phyloP scores from a whole-genome alignment of 2,797 vertebrate species.

The Tapera naevia region DNA sequence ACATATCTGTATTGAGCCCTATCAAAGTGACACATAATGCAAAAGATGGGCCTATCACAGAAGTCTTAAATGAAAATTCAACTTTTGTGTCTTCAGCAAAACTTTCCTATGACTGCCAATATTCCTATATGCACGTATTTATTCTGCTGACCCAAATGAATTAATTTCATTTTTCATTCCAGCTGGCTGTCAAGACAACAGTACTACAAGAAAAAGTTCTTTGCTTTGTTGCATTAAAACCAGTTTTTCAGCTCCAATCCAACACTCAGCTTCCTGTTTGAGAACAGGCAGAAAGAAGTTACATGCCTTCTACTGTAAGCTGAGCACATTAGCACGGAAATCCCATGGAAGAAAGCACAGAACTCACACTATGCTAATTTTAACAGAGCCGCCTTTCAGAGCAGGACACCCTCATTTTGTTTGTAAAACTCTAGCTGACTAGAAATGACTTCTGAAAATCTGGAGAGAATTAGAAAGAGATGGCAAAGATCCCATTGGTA shows the following conservation, averaged over 20 bases:
- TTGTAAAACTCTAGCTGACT: background rate
- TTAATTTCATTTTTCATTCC: background rate
- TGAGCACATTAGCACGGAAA: background rate
- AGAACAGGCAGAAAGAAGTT: background rate
- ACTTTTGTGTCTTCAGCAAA: background rate
- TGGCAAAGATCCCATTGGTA: background rate
- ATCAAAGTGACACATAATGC: background rate
- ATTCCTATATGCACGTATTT: background rate
- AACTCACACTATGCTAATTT: background rate
- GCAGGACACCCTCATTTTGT: background rate
- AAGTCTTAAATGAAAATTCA: background rate
- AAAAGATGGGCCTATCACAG: background rate
- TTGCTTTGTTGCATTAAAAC: background rate
- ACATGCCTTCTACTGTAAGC: background rate
- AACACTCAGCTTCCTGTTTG: rapidly evolving
- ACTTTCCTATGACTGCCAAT: background rate
- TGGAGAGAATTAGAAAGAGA: slow-evolving; percentile 11
- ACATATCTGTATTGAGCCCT: background rate
- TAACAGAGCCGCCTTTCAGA: background rate
- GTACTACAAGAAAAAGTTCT: background rate
- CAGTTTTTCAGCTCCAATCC: background rate
- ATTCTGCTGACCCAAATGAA: background rate
- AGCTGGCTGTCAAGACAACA: background rate
- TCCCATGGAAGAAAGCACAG: background rate
- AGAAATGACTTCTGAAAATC: background rate